phyloP scores from a whole-genome alignment of 2,888 invertebrate genomes.

The Pimpla rufipes region DNA sequence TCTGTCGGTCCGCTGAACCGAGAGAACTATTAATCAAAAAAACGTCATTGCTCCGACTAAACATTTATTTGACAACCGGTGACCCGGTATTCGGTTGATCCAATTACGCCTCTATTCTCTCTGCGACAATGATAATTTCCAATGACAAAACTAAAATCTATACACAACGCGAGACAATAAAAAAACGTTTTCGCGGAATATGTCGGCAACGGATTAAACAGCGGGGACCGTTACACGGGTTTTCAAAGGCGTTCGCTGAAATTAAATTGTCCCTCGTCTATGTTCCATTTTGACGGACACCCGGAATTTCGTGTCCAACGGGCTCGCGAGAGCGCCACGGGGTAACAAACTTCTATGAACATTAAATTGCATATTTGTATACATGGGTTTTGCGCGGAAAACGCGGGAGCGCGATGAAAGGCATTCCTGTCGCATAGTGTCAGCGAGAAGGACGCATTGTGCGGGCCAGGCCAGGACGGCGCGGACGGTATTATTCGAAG shows the following conservation, averaged over 20 bases:
- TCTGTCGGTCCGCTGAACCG: too few species aligned
- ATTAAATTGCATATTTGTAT: constrained; percentile 23
- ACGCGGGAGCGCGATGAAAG: constrained; percentile 56
- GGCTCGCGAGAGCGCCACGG: neutral
- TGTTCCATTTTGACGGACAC: neutral
- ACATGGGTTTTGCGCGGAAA: constrained; percentile 1
- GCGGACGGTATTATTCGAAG: constrained; percentile 38
- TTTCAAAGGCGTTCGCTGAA: too few species aligned
- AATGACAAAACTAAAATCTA: too few species aligned
- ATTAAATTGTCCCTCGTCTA: neutral
- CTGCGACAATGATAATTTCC: too few species aligned
- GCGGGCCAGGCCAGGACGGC: constrained; percentile 45
- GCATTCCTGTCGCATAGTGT: constrained; percentile 51
- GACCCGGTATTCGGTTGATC: too few species aligned
- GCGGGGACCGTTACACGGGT: too few species aligned
- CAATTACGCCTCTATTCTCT: too few species aligned
- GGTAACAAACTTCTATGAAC: constrained; percentile 8
- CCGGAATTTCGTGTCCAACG: neutral
- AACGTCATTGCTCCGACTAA: too few species aligned
- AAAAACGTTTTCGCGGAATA: too few species aligned
- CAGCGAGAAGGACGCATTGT: constrained; percentile 55
- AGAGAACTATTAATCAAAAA: too few species aligned
- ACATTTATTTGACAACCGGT: too few species aligned
- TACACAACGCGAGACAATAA: neutral
- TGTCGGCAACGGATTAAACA: too few species aligned